A percentile compares a stretch with the other conserved stretches of the same genome.
phyloP scores from a whole-genome alignment of 2,113 vertebrate species.

The Pomatostomus ruficeps region DNA sequence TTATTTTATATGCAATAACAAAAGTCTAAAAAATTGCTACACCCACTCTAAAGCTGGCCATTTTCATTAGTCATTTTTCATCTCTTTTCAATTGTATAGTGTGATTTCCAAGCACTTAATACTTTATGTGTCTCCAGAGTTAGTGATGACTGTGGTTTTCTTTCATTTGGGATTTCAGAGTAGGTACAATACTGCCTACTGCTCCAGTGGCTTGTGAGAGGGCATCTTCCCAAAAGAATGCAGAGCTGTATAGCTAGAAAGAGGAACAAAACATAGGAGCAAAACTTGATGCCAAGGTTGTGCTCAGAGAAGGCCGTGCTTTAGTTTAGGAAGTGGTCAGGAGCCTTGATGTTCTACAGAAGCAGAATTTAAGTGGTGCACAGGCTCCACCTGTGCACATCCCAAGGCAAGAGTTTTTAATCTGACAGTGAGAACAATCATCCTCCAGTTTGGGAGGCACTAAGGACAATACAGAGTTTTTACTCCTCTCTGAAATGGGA shows the following conservation, averaged over 20 bases:
- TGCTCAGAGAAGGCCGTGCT: not conserved
- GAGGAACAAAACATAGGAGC: not conserved
- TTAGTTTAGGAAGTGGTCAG: not conserved
- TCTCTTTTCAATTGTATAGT: slow-evolving; percentile 2
- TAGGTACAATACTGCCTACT: not conserved
- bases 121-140: not conserved
- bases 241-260: not conserved
- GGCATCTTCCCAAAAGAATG: not conserved
- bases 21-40: slow-evolving; percentile 4
- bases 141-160: not conserved
- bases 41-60: slow-evolving; percentile 49
- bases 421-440: not conserved
- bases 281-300: not conserved
- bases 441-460: not conserved
- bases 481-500: not conserved
- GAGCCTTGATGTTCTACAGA: not conserved
- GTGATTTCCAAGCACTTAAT: not conserved
- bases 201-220: not conserved
- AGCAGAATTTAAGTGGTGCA: not conserved
- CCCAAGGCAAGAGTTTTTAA: not conserved
- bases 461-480: not conserved
- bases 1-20: slow-evolving; percentile 35
- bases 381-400: not conserved
- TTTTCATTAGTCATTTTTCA: slow-evolving; percentile 35
- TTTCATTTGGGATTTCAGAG: not conserved